phyloP scores from a whole-genome alignment of 2,113 vertebrate species.

The Istiophorus platypterus region DNA sequence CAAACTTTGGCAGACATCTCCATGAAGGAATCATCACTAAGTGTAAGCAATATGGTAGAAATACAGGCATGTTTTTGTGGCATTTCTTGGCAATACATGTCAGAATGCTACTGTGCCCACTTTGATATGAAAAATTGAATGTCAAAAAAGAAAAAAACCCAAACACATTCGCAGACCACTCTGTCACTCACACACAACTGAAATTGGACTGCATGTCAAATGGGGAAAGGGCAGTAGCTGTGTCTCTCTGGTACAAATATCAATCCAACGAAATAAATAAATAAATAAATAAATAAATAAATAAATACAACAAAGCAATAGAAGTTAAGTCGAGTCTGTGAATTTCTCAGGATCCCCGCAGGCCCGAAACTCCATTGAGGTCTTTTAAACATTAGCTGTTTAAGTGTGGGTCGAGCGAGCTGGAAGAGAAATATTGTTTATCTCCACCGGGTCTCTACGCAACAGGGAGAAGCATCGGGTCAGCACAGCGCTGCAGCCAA shows the following conservation, averaged over 20 bases:
- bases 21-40: not conserved
- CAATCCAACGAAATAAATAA: slow-evolving; percentile 59
- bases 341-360: slow-evolving; percentile 53
- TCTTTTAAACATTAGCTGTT: slow-evolving; percentile 79
- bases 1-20: not conserved
- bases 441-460: slow-evolving; percentile 50
- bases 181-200: slow-evolving; percentile 5
- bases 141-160: not conserved
- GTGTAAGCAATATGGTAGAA: not conserved
- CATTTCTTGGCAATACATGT: not conserved
- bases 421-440: slow-evolving; percentile 67
- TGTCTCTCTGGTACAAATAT: slow-evolving; percentile 60
- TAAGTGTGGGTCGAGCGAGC: slow-evolving; percentile 70
- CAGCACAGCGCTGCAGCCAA: slow-evolving; percentile 62
- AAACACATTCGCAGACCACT: not conserved
- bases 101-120: not conserved
- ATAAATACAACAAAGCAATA: slow-evolving; percentile 23
- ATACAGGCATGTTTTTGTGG: not conserved
- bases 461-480: slow-evolving; percentile 61
- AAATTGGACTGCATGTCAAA: slow-evolving; percentile 31
- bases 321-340: slow-evolving; percentile 52
- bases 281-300: slow-evolving; percentile 35
- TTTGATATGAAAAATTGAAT: not conserved
- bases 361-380: slow-evolving; percentile 60
- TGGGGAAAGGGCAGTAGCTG: slow-evolving; percentile 40